Evolutionary conservation across 2,888 invertebrate genomes (phyloP), one percentile per base, ranked within the genome.

Genomic region (Stenodera caucasica): DNA sequence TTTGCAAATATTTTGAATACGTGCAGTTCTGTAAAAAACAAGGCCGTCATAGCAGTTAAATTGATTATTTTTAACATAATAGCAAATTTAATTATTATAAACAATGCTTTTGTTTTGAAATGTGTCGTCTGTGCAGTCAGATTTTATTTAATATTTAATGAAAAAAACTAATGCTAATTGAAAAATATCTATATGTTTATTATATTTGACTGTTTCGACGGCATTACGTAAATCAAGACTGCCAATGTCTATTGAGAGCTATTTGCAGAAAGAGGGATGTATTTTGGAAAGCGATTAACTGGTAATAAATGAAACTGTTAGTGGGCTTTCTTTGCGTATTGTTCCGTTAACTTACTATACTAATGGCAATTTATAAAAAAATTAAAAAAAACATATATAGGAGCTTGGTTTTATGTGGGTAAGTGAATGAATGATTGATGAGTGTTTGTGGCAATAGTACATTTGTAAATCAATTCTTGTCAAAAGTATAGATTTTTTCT

Each of bases 401-500:
- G 78, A 78, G 82, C 81, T 82, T 82, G 80, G 79, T 81, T 81
- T 80, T 79, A 76, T 80, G 79, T 80, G 79, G 72, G 68, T 72
- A 67, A 64, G 72, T 73, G 70, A 68, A 68, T 70, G 72, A 70
- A 71, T 73, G 70, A 73, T 66, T 70, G 70, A 64, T 67, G 74
- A 67, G 68, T 72, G 71, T 67, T 73, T 74, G 80, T 80, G 79
- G 80, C 80, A 80, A 81, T 79, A 82, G 80, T 81, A 82, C 79
- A 83, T 83, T 83, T 83, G 82, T 83, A 83, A 82, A 82, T 81
- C 81, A 82, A 81, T 82, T 82, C 80, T 83, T 81, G 81, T 82
- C 81, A 78, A 79, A 79, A 82, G 78, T 82, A 82, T 81, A 82
- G 80, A 81, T 80, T 82, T 82, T 79, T 82, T 82, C 81, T 80